phyloP scores from a whole-genome alignment of 2,797 vertebrate genomes.

The Pteronotus mesoamericanus region DNA sequence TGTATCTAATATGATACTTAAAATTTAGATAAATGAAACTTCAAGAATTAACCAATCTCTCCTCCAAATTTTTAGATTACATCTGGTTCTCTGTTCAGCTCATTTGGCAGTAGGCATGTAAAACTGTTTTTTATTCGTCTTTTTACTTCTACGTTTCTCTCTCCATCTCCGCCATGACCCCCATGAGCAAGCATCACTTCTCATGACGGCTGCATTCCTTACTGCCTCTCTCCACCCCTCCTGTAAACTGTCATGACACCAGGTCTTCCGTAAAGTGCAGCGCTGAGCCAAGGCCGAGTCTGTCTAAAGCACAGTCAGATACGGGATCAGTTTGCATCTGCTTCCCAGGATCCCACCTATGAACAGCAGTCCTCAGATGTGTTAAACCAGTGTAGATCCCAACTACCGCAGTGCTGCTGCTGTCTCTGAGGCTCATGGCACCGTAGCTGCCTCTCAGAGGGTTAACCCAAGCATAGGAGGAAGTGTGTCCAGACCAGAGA shows the following conservation, averaged over 20 bases:
- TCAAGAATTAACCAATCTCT: neutral
- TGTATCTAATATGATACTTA: neutral
- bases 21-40: neutral
- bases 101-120: neutral
- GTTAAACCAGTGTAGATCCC: neutral
- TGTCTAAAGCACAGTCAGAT: neutral
- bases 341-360: neutral
- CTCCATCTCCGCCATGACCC: neutral
- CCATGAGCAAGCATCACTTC: neutral
- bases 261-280: neutral
- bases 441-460: neutral
- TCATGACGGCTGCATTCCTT: neutral
- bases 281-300: neutral
- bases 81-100: neutral
- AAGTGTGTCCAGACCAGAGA: neutral
- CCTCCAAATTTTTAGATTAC: neutral
- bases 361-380: neutral
- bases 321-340: neutral
- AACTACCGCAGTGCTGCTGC: neutral
- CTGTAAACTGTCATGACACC: neutral
- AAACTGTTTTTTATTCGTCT: neutral
- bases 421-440: neutral
- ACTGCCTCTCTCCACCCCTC: neutral
- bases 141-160: neutral
- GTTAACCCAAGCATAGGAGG: neutral